Base-by-base conservation (phyloP, 2,888 invertebrate genomes). In the Ferdinandea cuprea region DNA sequence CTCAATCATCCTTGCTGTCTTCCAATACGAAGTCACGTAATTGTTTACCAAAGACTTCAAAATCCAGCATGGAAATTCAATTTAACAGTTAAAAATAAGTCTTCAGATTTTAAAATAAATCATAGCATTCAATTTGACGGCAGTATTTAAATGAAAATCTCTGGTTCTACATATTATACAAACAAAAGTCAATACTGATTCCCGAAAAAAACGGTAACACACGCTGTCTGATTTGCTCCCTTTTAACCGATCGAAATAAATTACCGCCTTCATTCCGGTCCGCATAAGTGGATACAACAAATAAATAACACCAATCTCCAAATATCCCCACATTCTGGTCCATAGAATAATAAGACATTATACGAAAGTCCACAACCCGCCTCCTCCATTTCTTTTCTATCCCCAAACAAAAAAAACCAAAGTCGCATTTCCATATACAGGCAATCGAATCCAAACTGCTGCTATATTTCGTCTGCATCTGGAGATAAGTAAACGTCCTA, bases 401-500 rank as follows among this genome's bases (percentile, higher is more conserved):
- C 25, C 13, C n/a, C 9, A 52, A 59, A 42, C 9, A 28, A 37
- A 52, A 19, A 8, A 68, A 46, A 54, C 42, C 30, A 48, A 72
- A 66, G 52, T 54, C 66, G 73, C 66, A 80, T 80, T 80, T 74
- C 74, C 74, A 68, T 68, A 56, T 68, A 56, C 61, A 35, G 61
- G n/a, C 79, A 19, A 74, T 80, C 61, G 30, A 68, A 73, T 79
- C 74, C 68, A 58, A 68, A 56, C 54, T n/a, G 13, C 68, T 48
- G 50, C 68, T 80, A 80, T 80, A 74, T 69, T 58, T 63, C 15
- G 76, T 74, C 69, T 74, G 63, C 42, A 56, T 48, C 56, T 32
- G 21, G 13, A 65, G 80, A 80, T 80, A 80, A 74, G 48, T 61
- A 63, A 74, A 76, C 44, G 63, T 63, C 63, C 69, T 69, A 74